Percentiles rank a stretch among this genome's conserved stretches.
These are phyloP conservation scores for Astreopora myriophthalma DNA, from an alignment of 64 coral and sea anemone species.

Conservation along the genomic window DNA sequence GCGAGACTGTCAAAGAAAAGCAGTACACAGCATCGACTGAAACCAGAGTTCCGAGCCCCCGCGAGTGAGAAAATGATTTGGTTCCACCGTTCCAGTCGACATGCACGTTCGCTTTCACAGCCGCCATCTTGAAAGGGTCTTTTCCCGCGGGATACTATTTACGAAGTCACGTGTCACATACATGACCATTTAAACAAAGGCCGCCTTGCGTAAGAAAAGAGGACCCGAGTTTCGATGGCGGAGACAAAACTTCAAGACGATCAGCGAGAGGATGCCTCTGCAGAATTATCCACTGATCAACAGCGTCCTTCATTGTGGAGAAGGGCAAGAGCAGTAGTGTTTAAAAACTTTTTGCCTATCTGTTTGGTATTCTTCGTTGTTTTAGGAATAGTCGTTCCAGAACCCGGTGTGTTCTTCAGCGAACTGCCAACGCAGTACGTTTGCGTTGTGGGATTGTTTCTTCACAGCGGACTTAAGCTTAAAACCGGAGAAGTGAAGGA, in stretches of 20 bases:
- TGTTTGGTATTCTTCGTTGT: constrained; percentile 56
- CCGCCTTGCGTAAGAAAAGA: not conserved
- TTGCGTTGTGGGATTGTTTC: constrained; percentile 67
- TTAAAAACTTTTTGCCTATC: constrained; percentile 75
- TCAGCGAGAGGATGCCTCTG: not conserved
- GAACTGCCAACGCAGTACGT: constrained; percentile 81
- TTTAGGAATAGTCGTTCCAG: constrained; percentile 60
- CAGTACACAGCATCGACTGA: too few species aligned
- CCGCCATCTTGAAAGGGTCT: too few species aligned
- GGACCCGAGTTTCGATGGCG: constrained; percentile 23
- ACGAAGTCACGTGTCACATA: not conserved
- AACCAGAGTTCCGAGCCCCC: too few species aligned
- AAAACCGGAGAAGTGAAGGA: constrained; percentile 78
- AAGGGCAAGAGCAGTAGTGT: constrained; percentile 12
- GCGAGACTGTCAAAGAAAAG: too few species aligned
- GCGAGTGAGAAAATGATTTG: too few species aligned
- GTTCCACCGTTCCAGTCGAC: too few species aligned
- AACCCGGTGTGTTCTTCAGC: constrained; percentile 77
- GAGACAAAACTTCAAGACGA: not conserved
- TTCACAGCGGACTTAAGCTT: constrained; percentile 79
- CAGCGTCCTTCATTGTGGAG: not conserved
- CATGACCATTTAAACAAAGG: not conserved
- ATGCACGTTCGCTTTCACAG: too few species aligned
- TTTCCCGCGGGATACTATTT: not conserved
- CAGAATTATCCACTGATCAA: not conserved